A percentile compares a stretch with the other conserved stretches of the same genome.
Evolutionary conservation across 2,113 vertebrate species (phyloP).

Genomic region (Bucco capensis): DNA sequence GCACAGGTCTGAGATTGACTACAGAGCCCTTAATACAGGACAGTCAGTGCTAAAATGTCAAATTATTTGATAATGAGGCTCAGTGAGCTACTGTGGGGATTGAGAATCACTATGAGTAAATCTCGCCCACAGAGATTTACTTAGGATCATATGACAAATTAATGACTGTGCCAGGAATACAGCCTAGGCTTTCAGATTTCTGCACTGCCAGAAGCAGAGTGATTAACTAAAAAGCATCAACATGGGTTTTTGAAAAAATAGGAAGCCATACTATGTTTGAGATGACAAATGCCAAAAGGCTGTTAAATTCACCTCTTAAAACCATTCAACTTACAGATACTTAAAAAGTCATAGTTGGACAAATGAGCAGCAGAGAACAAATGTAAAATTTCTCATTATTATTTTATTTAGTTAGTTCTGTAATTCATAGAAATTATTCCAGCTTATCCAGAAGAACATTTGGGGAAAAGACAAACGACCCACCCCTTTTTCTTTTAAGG

Average conservation of each 20-base stretch:
- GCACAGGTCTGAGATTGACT: neutral
- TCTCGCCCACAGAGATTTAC: neutral
- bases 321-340: neutral
- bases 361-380: neutral
- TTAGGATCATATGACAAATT: neutral
- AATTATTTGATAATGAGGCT: neutral
- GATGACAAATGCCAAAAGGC: slow-evolving; percentile 6
- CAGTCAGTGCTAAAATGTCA: neutral
- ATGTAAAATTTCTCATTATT: neutral
- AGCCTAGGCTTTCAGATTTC: neutral
- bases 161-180: neutral
- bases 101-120: neutral
- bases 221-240: neutral
- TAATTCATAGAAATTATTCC: neutral
- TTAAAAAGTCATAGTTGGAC: neutral
- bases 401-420: neutral
- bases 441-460: neutral
- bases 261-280: neutral
- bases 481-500: neutral
- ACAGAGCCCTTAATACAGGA: neutral
- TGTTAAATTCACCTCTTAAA: slow-evolving; percentile 11
- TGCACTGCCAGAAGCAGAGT: neutral
- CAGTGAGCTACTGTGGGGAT: neutral
- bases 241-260: neutral
- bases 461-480: neutral